These are phyloP conservation scores for Xiphorhynchus elegans DNA, from an alignment of 2,113 vertebrate species.

Conservation along the genomic window DNA sequence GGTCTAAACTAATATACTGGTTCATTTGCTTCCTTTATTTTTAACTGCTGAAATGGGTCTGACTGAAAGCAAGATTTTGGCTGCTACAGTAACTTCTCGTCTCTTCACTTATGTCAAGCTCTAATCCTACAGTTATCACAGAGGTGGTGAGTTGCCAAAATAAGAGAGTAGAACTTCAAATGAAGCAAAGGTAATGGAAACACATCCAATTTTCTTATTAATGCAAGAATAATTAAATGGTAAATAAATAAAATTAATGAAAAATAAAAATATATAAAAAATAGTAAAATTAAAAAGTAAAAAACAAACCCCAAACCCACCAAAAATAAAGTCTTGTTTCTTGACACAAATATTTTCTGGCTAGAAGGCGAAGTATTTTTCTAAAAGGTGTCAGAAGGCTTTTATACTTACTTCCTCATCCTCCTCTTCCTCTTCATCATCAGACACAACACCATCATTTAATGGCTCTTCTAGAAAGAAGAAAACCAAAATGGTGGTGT, in stretches of 20 bases:
- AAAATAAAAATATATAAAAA: too few relatives aligned
- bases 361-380: not conserved
- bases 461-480: constrained; percentile 76
- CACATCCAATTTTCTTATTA: not conserved
- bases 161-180: not conserved
- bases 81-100: not conserved
- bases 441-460: constrained; percentile 83
- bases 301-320: not conserved
- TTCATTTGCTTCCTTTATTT: not conserved
- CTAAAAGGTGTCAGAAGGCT: not conserved
- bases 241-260: too few relatives aligned
- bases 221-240: not conserved
- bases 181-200: not conserved
- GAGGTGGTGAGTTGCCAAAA: not conserved
- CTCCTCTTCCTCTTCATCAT: constrained; percentile 92
- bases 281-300: not conserved
- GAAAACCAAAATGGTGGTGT: not conserved
- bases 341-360: not conserved
- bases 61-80: not conserved
- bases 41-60: not conserved
- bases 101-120: not conserved
- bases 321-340: not conserved
- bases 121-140: not conserved
- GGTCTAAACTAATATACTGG: too few relatives aligned
- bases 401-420: constrained; percentile 83